Evolutionary conservation across 37 sponge, comb jelly and placozoan genomes (phyloP).

Genomic region (Oscarella lobularis): DNA sequence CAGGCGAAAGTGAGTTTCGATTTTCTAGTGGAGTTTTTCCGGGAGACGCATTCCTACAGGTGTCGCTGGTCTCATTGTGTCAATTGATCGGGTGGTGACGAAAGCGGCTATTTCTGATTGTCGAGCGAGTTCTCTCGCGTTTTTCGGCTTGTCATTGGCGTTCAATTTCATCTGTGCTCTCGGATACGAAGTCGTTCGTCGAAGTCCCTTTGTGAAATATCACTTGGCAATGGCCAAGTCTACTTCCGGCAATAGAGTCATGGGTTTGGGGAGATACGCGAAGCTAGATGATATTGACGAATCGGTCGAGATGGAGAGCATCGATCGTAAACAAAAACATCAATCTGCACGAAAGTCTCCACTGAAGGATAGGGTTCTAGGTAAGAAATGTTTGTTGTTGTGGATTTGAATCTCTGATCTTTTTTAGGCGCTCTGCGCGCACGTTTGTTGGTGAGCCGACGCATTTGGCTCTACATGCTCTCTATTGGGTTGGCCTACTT

Average conservation of each 20-base stretch:
- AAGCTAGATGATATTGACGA: too few species aligned
- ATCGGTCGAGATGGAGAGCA: too few species aligned
- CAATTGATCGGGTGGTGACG: constrained; percentile 55
- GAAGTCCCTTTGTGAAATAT: constrained; percentile 40
- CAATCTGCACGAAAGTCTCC: too few species aligned
- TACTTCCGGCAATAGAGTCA: too few species aligned
- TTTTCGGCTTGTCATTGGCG: constrained; percentile 62
- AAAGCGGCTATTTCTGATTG: constrained; percentile 32
- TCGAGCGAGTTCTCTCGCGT: constrained; percentile 39
- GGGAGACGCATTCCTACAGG: not conserved
- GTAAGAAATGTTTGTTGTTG: too few species aligned
- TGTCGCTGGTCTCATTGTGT: constrained; percentile 52
- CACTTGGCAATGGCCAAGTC: too few species aligned
- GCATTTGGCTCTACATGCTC: constrained; percentile 53
- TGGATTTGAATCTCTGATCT: too few species aligned
- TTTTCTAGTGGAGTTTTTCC: not conserved
- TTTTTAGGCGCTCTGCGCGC: too few species aligned
- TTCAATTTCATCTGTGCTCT: constrained; percentile 53
- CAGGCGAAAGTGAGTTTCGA: constrained; percentile 45
- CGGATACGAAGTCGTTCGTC: constrained; percentile 36
- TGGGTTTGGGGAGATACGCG: too few species aligned
- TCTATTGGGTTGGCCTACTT: constrained; percentile 41
- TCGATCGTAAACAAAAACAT: too few species aligned
- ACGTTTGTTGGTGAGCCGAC: too few species aligned
- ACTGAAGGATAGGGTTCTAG: too few species aligned